Conservation (phyloP, 2,113 vertebrate genomes). For the Cinclus mexicanus region DNA sequence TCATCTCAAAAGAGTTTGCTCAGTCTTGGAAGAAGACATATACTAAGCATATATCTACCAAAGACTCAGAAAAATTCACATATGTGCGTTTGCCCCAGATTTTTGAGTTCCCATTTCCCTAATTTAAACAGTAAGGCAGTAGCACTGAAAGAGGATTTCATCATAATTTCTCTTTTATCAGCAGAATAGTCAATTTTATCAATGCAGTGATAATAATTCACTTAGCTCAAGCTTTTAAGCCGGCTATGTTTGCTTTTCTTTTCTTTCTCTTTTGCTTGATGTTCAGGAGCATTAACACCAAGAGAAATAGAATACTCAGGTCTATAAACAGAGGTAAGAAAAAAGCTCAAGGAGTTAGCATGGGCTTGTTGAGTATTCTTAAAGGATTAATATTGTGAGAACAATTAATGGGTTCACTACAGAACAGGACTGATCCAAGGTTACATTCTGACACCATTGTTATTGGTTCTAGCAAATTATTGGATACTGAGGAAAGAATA, state of each 20-base stretch:
- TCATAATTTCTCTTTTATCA: background rate
- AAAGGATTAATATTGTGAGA: slow-evolving; percentile 31
- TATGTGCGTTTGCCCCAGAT: background rate
- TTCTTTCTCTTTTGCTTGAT: background rate
- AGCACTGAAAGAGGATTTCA: background rate
- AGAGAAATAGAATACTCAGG: background rate
- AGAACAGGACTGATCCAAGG: slow-evolving; percentile 52
- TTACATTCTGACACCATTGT: slow-evolving; percentile 58
- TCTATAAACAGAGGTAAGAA: slow-evolving; percentile 28
- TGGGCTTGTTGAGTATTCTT: slow-evolving; percentile 47
- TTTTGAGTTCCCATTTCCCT: background rate
- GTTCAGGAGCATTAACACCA: background rate
- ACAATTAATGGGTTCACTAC: slow-evolving; percentile 42
- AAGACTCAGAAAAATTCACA: background rate
- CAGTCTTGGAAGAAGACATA: background rate
- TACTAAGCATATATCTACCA: background rate
- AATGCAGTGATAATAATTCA: background rate
- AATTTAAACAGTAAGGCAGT: background rate
- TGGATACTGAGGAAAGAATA: slow-evolving; percentile 63
- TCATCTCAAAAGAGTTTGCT: background rate
- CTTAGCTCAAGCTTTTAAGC: background rate
- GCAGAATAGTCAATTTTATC: background rate
- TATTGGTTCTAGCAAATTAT: slow-evolving; percentile 63
- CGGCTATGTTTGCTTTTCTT: background rate
- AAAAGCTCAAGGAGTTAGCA: slow-evolving; percentile 30